Conservation (phyloP, 2,797 vertebrate species). For the Rhinella marina region DNA sequence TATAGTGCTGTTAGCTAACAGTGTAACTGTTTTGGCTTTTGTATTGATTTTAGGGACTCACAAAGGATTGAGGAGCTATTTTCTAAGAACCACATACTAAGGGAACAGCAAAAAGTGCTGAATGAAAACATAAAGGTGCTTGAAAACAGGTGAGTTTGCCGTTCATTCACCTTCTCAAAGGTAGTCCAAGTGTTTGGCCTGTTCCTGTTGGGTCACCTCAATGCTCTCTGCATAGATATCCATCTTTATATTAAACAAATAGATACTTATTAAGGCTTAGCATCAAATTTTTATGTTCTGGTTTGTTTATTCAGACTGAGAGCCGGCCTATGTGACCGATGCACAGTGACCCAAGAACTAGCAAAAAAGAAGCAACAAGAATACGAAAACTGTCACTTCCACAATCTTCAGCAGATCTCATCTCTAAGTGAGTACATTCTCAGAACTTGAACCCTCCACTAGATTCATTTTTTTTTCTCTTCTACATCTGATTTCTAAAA, state of each 20-base stretch:
- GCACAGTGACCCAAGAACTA: slow-evolving; percentile 93
- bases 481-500: not conserved
- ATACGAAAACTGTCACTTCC: slow-evolving; percentile 84
- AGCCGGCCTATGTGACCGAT: slow-evolving; percentile 94
- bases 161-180: not conserved
- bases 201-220: not conserved
- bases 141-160: slow-evolving; percentile 87
- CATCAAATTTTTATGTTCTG: not conserved
- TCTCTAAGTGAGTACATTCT: slow-evolving; percentile 78
- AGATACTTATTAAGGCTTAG: not conserved
- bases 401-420: slow-evolving; percentile 89
- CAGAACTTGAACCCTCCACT: not conserved
- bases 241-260: not conserved
- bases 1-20: not conserved
- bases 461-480: not conserved
- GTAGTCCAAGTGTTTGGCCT: not conserved
- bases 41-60: slow-evolving; percentile 77
- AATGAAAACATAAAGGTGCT: slow-evolving; percentile 92
- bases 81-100: slow-evolving; percentile 90
- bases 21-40: not conserved
- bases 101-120: slow-evolving; percentile 89
- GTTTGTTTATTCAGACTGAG: slow-evolving; percentile 78
- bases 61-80: slow-evolving; percentile 93
- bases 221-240: not conserved
- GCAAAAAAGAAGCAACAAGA: slow-evolving; percentile 90